Conservation (phyloP, 2,113 vertebrate species). For the Papio anubis region DNA sequence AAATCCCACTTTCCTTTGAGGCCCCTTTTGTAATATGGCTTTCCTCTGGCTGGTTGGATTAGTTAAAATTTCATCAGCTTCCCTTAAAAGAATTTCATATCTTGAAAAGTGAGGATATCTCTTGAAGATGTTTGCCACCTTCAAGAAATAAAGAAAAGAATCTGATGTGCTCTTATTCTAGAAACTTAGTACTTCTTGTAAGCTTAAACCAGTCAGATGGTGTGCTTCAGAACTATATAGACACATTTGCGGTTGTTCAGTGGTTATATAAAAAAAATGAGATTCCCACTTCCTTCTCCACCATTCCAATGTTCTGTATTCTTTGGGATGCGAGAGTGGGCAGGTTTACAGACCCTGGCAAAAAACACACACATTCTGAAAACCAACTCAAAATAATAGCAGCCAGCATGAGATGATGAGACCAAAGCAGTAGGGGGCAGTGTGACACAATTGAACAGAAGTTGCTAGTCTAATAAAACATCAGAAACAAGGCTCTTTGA, state of each 20-base stretch:
- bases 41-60: slow-evolving; percentile 73
- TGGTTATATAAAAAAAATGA: slow-evolving; percentile 36
- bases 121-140: slow-evolving; percentile 60
- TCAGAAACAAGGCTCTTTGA: slow-evolving; percentile 60
- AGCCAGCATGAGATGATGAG: neutral
- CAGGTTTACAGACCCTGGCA: neutral
- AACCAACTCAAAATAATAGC: neutral
- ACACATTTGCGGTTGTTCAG: neutral
- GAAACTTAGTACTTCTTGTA: slow-evolving; percentile 69
- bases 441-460: slow-evolving; percentile 77
- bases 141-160: slow-evolving; percentile 57
- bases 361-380: neutral
- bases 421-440: slow-evolving; percentile 83
- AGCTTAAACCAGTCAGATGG: slow-evolving; percentile 7
- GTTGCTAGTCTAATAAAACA: neutral
- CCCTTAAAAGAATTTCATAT: slow-evolving; percentile 35
- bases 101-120: slow-evolving; percentile 66
- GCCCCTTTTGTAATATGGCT: slow-evolving; percentile 65
- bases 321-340: neutral
- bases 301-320: neutral
- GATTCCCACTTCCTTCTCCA: accelerated
- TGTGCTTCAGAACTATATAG: slow-evolving; percentile 53
- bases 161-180: slow-evolving; percentile 11
- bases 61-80: slow-evolving; percentile 75
- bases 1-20: slow-evolving; percentile 55